Base-by-base conservation (phyloP, 1,140 invertebrate genomes). In the Amyelois transitella region DNA sequence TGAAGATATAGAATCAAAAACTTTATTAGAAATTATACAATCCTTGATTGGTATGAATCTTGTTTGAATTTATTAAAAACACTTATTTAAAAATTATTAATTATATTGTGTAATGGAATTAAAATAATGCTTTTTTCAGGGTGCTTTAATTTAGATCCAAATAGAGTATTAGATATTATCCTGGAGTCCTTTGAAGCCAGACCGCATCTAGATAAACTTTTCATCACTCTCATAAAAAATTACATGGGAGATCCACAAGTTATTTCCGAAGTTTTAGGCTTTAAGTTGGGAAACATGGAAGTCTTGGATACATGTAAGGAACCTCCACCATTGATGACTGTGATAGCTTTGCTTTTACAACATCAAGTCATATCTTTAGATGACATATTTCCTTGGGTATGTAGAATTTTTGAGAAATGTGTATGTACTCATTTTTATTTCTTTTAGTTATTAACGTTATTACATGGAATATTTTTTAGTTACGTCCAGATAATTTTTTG, bases 71-170 rank as follows among this genome's bases (percentile, higher is more conserved):
- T 52, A 57, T 51, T 55, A 25, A 62, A 53, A 38, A 20, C 17
- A 20, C 32, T 43, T 18, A 56, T 53, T 55, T 52, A 48, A 7
- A 57, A 50, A 50, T 61, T 50, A 43, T 52, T 51, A 19, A 19
- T 56, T 7, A 45, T 54, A 38, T 22, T 51, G 47, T 38, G 14
- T 10, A 38, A 38, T 38, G 25, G 25, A 28, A 28, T 28, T 28
- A 12, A 28, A 45, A 43, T 45, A 1, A 20, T 47, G n/a, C 48
- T 57, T 45, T 59, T 77, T 92, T 51, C 81, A 98, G 98, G 98
- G 75, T 99, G 97, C 86, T 99, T 99, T 78, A 99, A 99, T 90
- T 91, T 99, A 71, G 98, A 99, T 89, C 99, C 99, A 17, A 99
- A 99, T 84, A 91, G 99, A 74, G 98, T 99, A 0, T 88, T 99